phyloP scores from a whole-genome alignment of 2,888 invertebrate genomes.

The Hymenopus coronatus region DNA sequence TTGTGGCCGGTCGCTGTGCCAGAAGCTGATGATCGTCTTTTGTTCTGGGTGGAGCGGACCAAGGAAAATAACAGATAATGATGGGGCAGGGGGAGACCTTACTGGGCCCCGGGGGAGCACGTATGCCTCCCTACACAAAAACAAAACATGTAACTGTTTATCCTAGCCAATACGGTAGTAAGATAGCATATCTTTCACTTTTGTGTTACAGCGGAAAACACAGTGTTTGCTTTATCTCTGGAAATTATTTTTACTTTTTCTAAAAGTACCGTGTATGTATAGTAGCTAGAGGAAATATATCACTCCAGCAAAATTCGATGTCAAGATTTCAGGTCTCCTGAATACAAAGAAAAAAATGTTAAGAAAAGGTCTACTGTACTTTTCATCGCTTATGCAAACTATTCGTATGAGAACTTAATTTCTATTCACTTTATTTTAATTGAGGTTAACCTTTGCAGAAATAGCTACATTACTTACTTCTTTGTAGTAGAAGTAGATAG shows the following conservation, averaged over 20 bases:
- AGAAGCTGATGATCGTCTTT: neutral
- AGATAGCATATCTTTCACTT: neutral
- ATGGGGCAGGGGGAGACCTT: neutral
- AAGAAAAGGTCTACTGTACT: no score
- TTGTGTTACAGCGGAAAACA: neutral
- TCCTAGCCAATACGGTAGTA: neutral
- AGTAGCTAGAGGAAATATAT: no score
- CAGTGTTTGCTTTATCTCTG: neutral
- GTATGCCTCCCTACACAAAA: neutral
- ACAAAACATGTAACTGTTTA: neutral
- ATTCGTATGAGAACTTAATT: no score
- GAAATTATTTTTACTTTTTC: neutral
- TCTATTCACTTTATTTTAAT: no score
- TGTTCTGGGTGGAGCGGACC: neutral
- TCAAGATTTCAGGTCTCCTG: no score
- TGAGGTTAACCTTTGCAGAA: no score
- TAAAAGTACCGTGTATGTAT: no score
- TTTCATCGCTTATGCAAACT: no score
- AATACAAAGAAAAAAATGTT: no score
- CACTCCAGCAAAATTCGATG: no score
- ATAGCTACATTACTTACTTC: no score
- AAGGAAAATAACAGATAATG: constrained; percentile 13
- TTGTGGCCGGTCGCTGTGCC: neutral
- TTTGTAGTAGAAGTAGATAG: no score
- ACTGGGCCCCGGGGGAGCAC: neutral